Conservation (phyloP, 2,113 vertebrate genomes). For the Melanerpes formicivorus region DNA sequence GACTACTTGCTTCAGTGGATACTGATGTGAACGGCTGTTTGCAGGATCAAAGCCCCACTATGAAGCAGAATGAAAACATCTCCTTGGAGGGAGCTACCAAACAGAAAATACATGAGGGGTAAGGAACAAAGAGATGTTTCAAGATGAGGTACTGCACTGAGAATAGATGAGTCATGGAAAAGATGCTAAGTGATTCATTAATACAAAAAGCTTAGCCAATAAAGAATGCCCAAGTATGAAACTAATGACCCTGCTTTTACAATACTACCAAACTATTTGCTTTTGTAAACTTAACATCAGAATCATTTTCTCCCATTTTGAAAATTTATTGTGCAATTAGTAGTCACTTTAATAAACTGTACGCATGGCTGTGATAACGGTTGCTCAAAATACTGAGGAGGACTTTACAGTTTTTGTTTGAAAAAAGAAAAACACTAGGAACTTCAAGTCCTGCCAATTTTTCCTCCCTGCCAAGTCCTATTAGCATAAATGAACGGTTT, state of each 20-base stretch:
- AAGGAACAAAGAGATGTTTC: conserved; percentile 54
- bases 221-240: conserved; percentile 54
- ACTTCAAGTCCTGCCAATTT: conserved; percentile 84
- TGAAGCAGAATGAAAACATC: conserved; percentile 29
- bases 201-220: conserved; percentile 29
- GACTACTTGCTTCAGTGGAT: background rate
- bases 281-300: conserved; percentile 59
- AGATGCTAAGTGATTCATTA: conserved; percentile 66
- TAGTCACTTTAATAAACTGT: conserved; percentile 69
- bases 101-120: background rate
- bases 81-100: conserved; percentile 31
- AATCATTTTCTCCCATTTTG: conserved; percentile 70
- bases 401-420: conserved; percentile 76
- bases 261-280: conserved; percentile 54
- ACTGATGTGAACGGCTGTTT: background rate
- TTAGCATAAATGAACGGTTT: conserved; percentile 88
- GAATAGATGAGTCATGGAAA: conserved; percentile 64
- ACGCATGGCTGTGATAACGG: conserved; percentile 55
- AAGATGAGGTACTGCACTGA: conserved; percentile 46
- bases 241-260: conserved; percentile 47
- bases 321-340: conserved; percentile 73
- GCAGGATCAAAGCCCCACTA: background rate
- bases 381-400: conserved; percentile 73
- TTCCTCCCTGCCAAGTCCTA: conserved; percentile 84
- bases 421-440: conserved; percentile 78